Base-by-base conservation (phyloP, 1,140 invertebrate species). In the Centruroides sculpturatus region DNA sequence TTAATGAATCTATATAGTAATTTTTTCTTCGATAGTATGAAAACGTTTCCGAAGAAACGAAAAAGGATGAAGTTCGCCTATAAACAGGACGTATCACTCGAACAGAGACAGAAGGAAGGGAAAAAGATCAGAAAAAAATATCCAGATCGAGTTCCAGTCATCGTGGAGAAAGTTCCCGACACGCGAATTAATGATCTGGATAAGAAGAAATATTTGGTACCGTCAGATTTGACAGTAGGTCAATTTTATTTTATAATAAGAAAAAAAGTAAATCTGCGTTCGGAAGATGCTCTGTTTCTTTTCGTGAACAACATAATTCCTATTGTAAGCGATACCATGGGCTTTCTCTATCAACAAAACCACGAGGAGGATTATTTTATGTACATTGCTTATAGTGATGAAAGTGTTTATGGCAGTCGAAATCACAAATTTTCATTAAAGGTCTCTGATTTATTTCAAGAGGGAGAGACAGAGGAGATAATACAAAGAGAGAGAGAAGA, bases 281-380 rank as follows among this genome's bases (percentile, higher is more conserved):
- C 94, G 3, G 95, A 98, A 75, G 96, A 99, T 77, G 93, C 96
- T 56, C 80, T 99, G 5, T 99, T 98, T 77, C 98, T 99, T 80
- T 98, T 98, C 74, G 94, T 99, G 51, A 98, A 98, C 79, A 98
- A 98, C 77, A 91, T 95, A 64, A 98, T 98, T 81, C 94, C 95
- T 61, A 93, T 93, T 56, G 98, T 93, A 67, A 95, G 91, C 70
- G 91, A 92, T 53, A 98, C 94, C 35, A 98, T 99, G 93, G 95
- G 94, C 59, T 88, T 90, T 57, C 81, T 98, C 13, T 98, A 98
- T 75, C 23, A 53, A 8, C 5, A 98, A 76, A 92, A 98, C 73
- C 94, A 97, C 70, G 96, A 99, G 74, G 94, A 99, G 77, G 96
- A 99, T 72, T 96, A 92, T 74, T 99, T 99, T 79, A 80, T 99